Conservation (phyloP, 1,140 invertebrate genomes). For the Popillia japonica region DNA sequence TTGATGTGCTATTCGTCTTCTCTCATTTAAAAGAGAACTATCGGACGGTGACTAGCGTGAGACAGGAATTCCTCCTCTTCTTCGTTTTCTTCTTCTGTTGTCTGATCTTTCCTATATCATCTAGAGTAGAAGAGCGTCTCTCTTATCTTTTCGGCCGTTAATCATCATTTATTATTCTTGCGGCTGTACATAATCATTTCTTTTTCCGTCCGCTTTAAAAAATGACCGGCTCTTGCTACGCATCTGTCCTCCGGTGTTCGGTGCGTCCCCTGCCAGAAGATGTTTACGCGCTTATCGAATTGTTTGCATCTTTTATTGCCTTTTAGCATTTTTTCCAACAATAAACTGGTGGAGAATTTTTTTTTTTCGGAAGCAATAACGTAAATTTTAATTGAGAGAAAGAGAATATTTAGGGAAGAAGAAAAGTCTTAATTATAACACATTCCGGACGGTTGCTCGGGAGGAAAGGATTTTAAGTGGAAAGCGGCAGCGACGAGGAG, state of each 20-base stretch:
- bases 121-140: background rate
- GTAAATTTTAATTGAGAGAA: slow-evolving; percentile 6
- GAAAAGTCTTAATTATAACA: slow-evolving; percentile 27
- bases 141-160: slow-evolving; percentile 36
- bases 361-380: slow-evolving; percentile 1
- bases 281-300: slow-evolving; percentile 27
- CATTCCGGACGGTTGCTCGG: slow-evolving; percentile 18
- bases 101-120: background rate
- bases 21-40: slow-evolving; percentile 36
- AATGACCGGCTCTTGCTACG: slow-evolving; percentile 4
- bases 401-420: slow-evolving; percentile 5
- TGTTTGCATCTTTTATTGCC: slow-evolving; percentile 26
- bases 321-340: background rate
- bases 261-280: background rate
- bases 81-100: no score
- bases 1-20: background rate
- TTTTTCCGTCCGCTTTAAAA: slow-evolving; percentile 33
- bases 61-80: slow-evolving; percentile 34
- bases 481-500: no score
- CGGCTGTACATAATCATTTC: slow-evolving; percentile 23
- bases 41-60: slow-evolving; percentile 33
- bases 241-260: slow-evolving; percentile 23
- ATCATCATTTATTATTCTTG: slow-evolving; percentile 36
- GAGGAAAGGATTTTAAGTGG: slow-evolving; percentile 11
- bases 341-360: background rate